Evolutionary conservation across 2,113 vertebrate species (phyloP), one percentile per base, ranked within the genome.

Genomic region (Haplochromis burtoni): DNA sequence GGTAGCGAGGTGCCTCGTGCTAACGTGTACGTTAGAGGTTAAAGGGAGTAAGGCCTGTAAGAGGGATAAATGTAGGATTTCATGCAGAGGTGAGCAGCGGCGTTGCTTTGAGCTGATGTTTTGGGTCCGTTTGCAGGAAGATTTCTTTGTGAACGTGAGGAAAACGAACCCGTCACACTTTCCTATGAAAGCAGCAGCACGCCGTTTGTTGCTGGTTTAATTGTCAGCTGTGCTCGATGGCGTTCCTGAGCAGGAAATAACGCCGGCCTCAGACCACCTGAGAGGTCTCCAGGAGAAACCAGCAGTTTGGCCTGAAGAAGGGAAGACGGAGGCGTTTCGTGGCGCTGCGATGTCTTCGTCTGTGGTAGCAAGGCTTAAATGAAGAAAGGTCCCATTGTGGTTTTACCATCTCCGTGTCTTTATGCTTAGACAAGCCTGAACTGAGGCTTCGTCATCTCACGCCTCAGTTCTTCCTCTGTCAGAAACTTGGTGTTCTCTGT

Each of bases 131-230:
- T 76, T 76, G 42, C 42, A 76, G 68, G 68, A 45, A 71, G n/a
- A 71, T 42, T 71, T 71, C 5, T 40, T 24, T 14, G n/a, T 24
- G n/a, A 24, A 24, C 0, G 3, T 42, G 7, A 6, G 66, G 38
- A 68, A 68, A 68, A 68, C n/a, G 1, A 68, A 68, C 11, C 19
- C 3, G 11, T 38, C 33, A 38, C 11, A 24, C 12, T 73, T 24
- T 26, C 40, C 40, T 73, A 3, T 73, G 42, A 47, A 11, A 3
- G 0, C 40, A 73, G 4, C 2, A 73, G 2, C 40, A 26, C 8
- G 9, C 40, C 10, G 40, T 29, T 29, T 29, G 71, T 10, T 29
- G 71, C 40, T 49, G 68, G 14, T 47, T 76, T 76, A 47, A 76
- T 16, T 1, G 1, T 42, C 66, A 42, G n/a, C n/a, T 16, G 5